Conservation (phyloP, 2,888 invertebrate genomes). For the Automeris io region DNA sequence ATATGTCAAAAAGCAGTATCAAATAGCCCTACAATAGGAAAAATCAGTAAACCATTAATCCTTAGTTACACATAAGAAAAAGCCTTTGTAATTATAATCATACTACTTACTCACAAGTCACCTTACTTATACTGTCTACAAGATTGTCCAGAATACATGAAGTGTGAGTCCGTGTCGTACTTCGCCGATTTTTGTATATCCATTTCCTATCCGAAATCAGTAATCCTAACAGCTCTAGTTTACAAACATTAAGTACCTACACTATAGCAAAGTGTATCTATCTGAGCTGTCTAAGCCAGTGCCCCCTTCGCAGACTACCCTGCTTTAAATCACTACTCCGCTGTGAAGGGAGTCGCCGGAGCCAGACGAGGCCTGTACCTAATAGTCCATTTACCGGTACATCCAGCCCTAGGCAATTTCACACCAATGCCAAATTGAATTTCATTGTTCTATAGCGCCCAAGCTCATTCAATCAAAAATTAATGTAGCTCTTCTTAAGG, state of each 20-base stretch:
- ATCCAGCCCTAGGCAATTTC: constrained; percentile 35
- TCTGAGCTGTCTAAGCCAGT: constrained; percentile 21
- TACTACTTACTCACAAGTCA: too few species aligned
- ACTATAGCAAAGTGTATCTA: constrained; percentile 8
- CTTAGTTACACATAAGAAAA: too few species aligned
- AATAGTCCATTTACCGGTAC: constrained; percentile 44
- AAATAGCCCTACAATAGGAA: too few species aligned
- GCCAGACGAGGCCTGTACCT: constrained; percentile 34
- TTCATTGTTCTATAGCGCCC: constrained; percentile 31
- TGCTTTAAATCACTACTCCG: constrained; percentile 34
- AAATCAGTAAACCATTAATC: too few species aligned
- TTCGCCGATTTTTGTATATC: too few species aligned
- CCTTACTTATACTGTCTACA: too few species aligned
- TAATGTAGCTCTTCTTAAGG: background rate
- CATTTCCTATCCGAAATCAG: too few species aligned
- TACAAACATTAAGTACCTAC: background rate
- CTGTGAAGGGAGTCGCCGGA: constrained; percentile 23
- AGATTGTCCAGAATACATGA: too few species aligned
- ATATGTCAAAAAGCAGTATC: too few species aligned
- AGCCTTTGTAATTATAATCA: too few species aligned
- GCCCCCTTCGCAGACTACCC: constrained; percentile 19
- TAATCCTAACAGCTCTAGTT: background rate
- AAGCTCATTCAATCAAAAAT: constrained; percentile 15
- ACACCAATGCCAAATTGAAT: constrained; percentile 37
- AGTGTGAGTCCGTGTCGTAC: too few species aligned